These are phyloP conservation scores for Phodopus roborovskii DNA, from an alignment of 2,113 vertebrate genomes.

Conservation along the genomic window DNA sequence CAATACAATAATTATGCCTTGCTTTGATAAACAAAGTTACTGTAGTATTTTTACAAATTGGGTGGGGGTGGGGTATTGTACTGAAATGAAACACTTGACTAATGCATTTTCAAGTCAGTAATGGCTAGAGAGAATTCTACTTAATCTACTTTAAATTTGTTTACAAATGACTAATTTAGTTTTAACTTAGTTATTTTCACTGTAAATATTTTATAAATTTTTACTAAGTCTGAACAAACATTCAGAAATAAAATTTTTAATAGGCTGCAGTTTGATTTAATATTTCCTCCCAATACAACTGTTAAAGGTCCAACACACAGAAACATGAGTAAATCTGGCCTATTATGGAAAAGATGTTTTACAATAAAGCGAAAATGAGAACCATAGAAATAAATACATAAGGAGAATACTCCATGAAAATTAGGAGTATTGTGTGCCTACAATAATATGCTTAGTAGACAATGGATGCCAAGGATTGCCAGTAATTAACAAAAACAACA, in stretches of 20 bases:
- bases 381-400: neutral
- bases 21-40: neutral
- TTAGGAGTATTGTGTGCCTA: neutral
- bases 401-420: accelerated
- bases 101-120: neutral
- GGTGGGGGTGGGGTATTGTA: accelerated
- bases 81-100: neutral
- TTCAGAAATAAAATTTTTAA: neutral
- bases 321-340: neutral
- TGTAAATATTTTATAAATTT: neutral
- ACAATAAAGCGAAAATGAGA: neutral
- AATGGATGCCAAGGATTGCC: neutral
- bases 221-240: neutral
- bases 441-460: neutral
- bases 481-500: neutral
- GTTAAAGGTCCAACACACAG: neutral
- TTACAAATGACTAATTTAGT: neutral
- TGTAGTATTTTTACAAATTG: accelerated
- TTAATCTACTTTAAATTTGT: neutral
- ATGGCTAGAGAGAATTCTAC: neutral
- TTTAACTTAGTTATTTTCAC: neutral
- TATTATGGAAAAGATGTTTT: neutral
- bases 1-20: neutral
- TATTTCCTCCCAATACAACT: neutral
- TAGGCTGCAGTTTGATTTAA: neutral